Conservation (phyloP, 2,113 vertebrate species). For the Athene cunicularia region DNA sequence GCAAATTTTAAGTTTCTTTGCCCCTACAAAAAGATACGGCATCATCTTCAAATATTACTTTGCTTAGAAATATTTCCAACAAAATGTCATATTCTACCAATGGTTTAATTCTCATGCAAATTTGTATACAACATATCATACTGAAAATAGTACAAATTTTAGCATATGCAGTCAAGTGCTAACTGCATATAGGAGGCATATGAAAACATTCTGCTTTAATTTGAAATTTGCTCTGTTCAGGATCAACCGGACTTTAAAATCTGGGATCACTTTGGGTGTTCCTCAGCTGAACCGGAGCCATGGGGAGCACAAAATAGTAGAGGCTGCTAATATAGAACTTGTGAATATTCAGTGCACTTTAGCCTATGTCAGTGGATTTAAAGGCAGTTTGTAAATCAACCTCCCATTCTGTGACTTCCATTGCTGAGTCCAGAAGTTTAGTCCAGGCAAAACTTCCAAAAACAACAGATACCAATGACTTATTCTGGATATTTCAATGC, state of each 20-base stretch:
- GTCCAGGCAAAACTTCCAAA: neutral
- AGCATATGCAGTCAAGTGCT: neutral
- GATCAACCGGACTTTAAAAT: slow-evolving; percentile 28
- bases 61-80: neutral
- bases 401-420: slow-evolving; percentile 12
- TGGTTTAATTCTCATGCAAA: neutral
- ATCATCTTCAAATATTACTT: neutral
- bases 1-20: neutral
- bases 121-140: neutral
- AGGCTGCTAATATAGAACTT: slow-evolving; percentile 38
- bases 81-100: neutral
- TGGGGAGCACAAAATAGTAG: neutral
- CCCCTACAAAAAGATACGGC: neutral
- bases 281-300: slow-evolving; percentile 20
- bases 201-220: slow-evolving; percentile 26
- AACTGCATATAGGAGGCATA: neutral
- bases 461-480: neutral
- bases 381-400: slow-evolving; percentile 66
- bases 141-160: neutral
- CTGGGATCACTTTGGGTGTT: slow-evolving; percentile 58
- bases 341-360: slow-evolving; percentile 54
- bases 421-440: slow-evolving; percentile 11
- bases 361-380: slow-evolving; percentile 36
- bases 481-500: slow-evolving; percentile 5
- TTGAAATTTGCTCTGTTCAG: slow-evolving; percentile 42